Evolutionary conservation across 2,888 invertebrate genomes (phyloP), one percentile per base, ranked within the genome.

Genomic region (Oscheius onirici): DNA sequence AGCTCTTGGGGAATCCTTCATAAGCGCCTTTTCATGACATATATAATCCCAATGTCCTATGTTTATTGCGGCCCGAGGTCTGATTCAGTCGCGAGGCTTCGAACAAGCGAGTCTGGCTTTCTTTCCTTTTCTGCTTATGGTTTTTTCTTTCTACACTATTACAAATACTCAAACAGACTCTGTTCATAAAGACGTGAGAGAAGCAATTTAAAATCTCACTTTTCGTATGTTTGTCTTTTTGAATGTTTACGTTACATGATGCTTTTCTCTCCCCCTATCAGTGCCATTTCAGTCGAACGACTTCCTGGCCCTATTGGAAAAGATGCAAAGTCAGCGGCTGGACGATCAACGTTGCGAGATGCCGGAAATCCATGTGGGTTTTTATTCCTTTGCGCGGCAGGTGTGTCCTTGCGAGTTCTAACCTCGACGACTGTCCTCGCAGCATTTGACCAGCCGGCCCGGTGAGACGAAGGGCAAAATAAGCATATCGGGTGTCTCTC

Each of bases 281-380:
- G 13, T 24, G 6, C 13, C 34, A 15, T 84, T 84, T 61, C 81
- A 89, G 89, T 86, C 88, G 44, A 86, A 89, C 74, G 95, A 95
- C 90, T 91, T 97, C 84, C 95, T 97, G 89, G 95, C 95, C 89
- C 91, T 97, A 86, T 91, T 97, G 88, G 95, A 96, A 89, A 92
- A 94, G 88, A 93, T 95, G 83, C 96, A 97, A 90, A 93, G 94
- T 90, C 94, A 94, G 84, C 92, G 97, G 76, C 90, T 97, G 88
- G 95, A 97, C 89, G 97, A 97, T 91, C 97, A 97, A 91, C 92
- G 97, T 90, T 97, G 96, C 89, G 94, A 94, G 85, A 91, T 97
- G 88, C 95, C 96, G 20, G 78, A 77, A 40, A 74, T 72, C 22
- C 71, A 77, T 40, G 77, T 77, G 69, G 74, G 78, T 80, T 46